Evolutionary conservation across 1,140 invertebrate genomes (phyloP).

Genomic region (Lamellibrachia luymesi): DNA sequence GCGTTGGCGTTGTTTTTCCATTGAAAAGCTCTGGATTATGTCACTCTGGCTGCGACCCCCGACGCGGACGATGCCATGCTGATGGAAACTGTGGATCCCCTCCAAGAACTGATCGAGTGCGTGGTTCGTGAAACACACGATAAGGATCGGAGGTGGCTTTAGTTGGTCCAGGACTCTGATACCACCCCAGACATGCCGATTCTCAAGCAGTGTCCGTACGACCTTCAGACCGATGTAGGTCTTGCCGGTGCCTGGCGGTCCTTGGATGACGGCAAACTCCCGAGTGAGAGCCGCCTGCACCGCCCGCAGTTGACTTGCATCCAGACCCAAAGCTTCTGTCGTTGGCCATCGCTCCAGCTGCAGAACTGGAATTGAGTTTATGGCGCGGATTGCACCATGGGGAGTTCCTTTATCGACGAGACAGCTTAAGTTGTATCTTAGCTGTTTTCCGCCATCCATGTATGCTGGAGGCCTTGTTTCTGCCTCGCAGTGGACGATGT

Average conservation of each 20-base stretch:
- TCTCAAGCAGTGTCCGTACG: constrained; percentile 48
- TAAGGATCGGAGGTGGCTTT: constrained; percentile 63
- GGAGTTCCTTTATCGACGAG: constrained; percentile 30
- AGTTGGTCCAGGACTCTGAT: constrained; percentile 6
- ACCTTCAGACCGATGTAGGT: constrained; percentile 55
- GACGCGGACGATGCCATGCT: constrained; percentile 65
- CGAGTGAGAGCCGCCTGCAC: constrained; percentile 56
- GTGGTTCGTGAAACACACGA: constrained; percentile 81
- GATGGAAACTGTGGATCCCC: constrained; percentile 60
- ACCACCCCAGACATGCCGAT: constrained; percentile 40
- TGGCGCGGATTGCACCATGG: neutral
- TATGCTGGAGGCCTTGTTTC: constrained; percentile 37
- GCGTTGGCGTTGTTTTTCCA: constrained; percentile 25
- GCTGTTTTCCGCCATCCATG: constrained; percentile 23
- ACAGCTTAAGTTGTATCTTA: constrained; percentile 35
- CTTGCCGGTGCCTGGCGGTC: constrained; percentile 54
- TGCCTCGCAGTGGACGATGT: constrained; percentile 41
- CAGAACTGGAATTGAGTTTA: constrained; percentile 15
- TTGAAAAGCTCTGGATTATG: constrained; percentile 31
- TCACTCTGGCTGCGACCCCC: constrained; percentile 70
- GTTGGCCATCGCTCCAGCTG: constrained; percentile 41
- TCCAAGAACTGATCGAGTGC: constrained; percentile 82
- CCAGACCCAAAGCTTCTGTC: constrained; percentile 42
- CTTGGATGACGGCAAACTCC: constrained; percentile 71
- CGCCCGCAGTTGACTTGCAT: constrained; percentile 58